Evolutionary conservation across 53 echinoderm and acorn worm species (phyloP).

Genomic region (Luidia sarsii): DNA sequence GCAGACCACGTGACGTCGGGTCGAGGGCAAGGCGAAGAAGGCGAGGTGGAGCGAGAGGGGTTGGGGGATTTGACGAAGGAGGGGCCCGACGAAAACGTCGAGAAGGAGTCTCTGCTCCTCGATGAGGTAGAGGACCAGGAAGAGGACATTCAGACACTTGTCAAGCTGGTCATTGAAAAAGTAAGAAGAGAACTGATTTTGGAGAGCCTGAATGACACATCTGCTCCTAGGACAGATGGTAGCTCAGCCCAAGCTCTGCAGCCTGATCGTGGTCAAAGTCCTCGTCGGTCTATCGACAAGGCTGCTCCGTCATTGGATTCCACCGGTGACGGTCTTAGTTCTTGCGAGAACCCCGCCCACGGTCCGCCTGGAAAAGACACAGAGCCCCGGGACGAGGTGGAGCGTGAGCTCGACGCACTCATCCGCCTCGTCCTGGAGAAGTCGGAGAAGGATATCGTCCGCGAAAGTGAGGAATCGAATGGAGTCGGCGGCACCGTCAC

Average conservation of each 20-base stretch:
- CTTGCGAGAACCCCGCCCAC: not conserved
- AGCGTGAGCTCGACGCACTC: conserved; percentile 8
- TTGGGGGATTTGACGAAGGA: no score
- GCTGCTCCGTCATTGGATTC: not conserved
- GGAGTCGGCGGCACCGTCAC: not conserved
- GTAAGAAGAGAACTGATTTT: conserved; percentile 3
- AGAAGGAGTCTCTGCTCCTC: no score
- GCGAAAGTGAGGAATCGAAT: not conserved
- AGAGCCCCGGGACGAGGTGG: not conserved
- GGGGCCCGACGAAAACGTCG: not conserved
- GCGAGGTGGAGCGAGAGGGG: no score
- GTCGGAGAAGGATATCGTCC: not conserved
- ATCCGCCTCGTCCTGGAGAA: not conserved
- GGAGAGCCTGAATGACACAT: not conserved
- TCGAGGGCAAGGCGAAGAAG: no score
- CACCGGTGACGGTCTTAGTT: not conserved
- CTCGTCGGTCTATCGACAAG: not conserved
- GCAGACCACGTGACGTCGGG: no score
- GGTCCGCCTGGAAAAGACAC: not conserved
- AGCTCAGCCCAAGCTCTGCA: not conserved
- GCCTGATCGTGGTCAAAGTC: not conserved
- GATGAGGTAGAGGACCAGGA: conserved; percentile 12
- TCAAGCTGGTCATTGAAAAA: conserved; percentile 19
- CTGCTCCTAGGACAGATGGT: not conserved
- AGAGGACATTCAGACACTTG: conserved; percentile 1